Base-by-base conservation (phyloP, 2,888 invertebrate genomes). In the Drosophila subquinaria region DNA sequence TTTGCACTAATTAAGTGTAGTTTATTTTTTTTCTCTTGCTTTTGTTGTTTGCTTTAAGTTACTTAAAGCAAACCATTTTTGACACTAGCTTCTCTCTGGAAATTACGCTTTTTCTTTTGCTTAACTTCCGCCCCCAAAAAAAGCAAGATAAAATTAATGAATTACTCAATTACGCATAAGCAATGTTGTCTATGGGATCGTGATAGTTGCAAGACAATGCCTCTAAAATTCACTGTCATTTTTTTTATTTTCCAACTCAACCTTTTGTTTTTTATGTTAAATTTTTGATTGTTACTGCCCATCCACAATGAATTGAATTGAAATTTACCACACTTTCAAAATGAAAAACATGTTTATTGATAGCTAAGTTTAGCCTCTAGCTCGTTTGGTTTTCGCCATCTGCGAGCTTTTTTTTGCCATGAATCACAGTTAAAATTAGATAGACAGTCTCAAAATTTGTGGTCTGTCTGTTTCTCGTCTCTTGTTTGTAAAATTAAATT, bases 371-470 rank as follows among this genome's bases (percentile, higher is more conserved):
- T 33, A 70, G 76, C 43, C 69, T 50, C 62, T 70, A 69, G 68
- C 38, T 68, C 53, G 40, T 59, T 63, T 69, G 56, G 45, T 51
- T 71, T 73, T 64, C 53, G 65, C 65, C 63, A 61, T 77, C 76
- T 57, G 82, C 76, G 63, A 73, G 62, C 69, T 82, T 38, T 82
- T 38, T 38, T 71, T 61, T 63, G 76, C 69, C 71, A 75, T 85
- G 84, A 85, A 82, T 85, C 84, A 85, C 60, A 62, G 74, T 71
- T 86, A 85, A 85, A 89, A 88, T 85, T 89, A 89, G 84, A 79
- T 89, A 85, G 84, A 79, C 68, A 70, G 68, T 50, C 57, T 55
- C 40, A 38, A 71, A 57, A 71, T 69, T 70, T 50, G 57, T 59
- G 30, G 33, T 35, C 20, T 59, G 53, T 52, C 27, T 35, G 57